Evolutionary conservation across 2,888 invertebrate genomes (phyloP).

Genomic region (Antheraea assamensis): DNA sequence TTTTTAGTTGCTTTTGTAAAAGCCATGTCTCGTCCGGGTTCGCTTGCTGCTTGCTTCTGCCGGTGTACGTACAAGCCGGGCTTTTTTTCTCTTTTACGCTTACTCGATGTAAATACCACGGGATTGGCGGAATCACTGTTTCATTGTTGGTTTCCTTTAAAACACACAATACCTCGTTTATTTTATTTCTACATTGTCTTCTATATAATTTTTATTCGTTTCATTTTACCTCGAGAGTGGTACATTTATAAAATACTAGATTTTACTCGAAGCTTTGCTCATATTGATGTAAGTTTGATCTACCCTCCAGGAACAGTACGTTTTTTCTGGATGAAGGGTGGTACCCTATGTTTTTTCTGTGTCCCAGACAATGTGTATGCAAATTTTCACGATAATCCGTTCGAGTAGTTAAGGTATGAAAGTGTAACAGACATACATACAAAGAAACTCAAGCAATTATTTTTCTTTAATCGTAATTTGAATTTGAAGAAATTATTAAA

Average conservation of each 20-base stretch:
- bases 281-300: no score
- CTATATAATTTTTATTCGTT: neutral
- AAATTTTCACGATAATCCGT: no score
- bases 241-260: neutral
- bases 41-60: constrained; percentile 46
- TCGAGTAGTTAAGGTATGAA: no score
- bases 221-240: neutral
- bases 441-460: no score
- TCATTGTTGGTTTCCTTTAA: constrained; percentile 30
- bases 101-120: constrained; percentile 45
- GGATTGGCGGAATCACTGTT: constrained; percentile 41
- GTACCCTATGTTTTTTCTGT: no score
- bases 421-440: no score
- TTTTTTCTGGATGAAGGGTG: no score
- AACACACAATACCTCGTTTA: constrained; percentile 14
- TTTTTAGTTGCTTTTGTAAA: constrained; percentile 69
- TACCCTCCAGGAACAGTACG: no score
- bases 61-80: constrained; percentile 31
- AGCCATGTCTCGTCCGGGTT: constrained; percentile 53
- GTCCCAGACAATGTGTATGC: no score
- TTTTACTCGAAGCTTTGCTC: no score
- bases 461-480: no score
- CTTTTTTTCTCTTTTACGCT: constrained; percentile 45
- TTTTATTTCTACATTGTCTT: constrained; percentile 16
- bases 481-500: no score